phyloP scores from a whole-genome alignment of 2,113 vertebrate genomes.

The Holacanthus passer region DNA sequence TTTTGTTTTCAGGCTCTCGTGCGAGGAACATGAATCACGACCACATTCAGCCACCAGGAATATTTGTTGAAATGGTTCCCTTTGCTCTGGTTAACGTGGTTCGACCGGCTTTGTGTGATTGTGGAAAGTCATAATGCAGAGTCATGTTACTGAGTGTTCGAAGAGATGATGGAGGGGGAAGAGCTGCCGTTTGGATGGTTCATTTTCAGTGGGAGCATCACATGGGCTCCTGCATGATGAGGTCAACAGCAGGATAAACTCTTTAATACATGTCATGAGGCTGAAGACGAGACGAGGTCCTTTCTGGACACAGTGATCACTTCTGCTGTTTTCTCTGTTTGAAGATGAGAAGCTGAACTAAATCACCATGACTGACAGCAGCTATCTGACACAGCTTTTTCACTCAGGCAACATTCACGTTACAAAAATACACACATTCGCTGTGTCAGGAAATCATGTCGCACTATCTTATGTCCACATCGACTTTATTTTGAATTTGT shows the following conservation, averaged over 20 bases:
- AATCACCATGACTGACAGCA: not conserved
- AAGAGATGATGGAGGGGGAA: conserved; percentile 1
- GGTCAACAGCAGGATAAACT: no score
- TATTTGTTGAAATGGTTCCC: conserved; percentile 26
- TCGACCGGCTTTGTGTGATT: conserved; percentile 1
- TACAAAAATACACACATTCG: no score
- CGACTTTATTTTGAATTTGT: no score
- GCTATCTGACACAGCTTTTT: not conserved
- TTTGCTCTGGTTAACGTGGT: conserved; percentile 49
- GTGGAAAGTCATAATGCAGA: conserved; percentile 38
- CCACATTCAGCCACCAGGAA: conserved; percentile 34
- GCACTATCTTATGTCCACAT: no score
- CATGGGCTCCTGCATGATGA: no score
- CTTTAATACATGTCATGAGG: not conserved
- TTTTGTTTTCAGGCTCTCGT: conserved; percentile 38
- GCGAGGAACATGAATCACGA: conserved; percentile 43
- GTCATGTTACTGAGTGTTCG: conserved; percentile 4
- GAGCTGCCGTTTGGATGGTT: not conserved
- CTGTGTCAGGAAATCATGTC: no score
- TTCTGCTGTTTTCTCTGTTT: not conserved
- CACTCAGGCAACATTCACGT: not conserved
- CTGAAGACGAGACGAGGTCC: not conserved
- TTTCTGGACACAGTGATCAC: not conserved
- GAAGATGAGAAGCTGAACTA: not conserved
- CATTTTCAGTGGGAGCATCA: not conserved